Conservation (phyloP, 2,113 vertebrate species). For the Zosterops pallidus region DNA sequence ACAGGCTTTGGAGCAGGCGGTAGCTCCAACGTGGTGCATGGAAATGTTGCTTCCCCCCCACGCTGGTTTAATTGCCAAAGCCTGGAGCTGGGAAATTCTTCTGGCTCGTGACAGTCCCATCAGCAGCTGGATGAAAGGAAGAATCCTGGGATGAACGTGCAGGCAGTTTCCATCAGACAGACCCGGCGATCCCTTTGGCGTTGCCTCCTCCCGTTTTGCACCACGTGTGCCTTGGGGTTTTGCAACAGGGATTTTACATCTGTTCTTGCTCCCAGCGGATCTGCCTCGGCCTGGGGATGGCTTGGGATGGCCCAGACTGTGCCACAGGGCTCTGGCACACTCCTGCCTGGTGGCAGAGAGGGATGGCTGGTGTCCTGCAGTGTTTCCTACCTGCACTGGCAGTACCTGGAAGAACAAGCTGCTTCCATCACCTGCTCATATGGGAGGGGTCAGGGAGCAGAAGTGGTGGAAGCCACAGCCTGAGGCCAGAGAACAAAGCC, state of each 20-base stretch:
- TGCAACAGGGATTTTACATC: background rate
- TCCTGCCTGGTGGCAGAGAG: background rate
- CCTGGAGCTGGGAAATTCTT: background rate
- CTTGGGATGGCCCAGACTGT: background rate
- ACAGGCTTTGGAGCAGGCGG: background rate
- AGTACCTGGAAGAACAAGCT: background rate
- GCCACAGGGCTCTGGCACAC: background rate
- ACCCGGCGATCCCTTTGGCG: background rate
- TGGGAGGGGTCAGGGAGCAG: background rate
- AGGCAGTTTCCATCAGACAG: background rate
- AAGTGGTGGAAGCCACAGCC: background rate
- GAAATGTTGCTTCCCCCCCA: background rate
- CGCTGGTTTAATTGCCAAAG: background rate
- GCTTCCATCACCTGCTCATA: background rate
- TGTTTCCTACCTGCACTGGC: accelerated
- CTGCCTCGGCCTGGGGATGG: background rate
- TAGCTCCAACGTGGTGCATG: background rate
- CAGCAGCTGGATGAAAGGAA: background rate
- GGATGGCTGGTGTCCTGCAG: background rate
- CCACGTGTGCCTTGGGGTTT: background rate
- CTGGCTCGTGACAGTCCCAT: background rate
- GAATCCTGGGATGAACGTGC: background rate
- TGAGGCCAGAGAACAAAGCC: background rate
- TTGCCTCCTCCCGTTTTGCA: background rate
- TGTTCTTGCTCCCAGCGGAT: background rate